These are phyloP conservation scores for Fragum fragum DNA, from an alignment of 2,888 invertebrate genomes.

Conservation along the genomic window DNA sequence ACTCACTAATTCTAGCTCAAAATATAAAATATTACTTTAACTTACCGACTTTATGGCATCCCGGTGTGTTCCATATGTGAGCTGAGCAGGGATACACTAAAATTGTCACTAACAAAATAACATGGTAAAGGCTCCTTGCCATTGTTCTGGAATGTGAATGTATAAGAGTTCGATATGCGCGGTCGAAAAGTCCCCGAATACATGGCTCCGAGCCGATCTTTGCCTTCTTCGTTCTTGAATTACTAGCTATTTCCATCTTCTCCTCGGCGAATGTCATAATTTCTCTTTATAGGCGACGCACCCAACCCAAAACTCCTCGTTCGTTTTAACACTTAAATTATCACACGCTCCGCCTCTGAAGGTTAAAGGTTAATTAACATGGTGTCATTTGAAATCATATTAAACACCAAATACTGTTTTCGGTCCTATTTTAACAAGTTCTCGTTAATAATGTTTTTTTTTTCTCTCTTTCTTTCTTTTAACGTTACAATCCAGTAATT, in stretches of 20 bases:
- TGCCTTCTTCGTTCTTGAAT: background rate
- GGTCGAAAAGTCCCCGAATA: slow-evolving; percentile 1
- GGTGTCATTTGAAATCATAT: background rate
- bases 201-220: background rate
- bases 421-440: no score
- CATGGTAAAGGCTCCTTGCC: slow-evolving; percentile 6
- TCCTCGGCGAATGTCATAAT: background rate
- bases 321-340: background rate
- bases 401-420: no score
- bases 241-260: background rate
- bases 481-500: no score
- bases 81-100: slow-evolving; percentile 49
- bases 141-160: slow-evolving; percentile 14
- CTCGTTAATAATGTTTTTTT: no score
- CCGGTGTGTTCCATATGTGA: slow-evolving; percentile 91
- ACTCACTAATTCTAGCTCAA: no score
- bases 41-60: slow-evolving; percentile 93
- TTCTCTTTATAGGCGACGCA: background rate
- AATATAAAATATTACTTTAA: no score
- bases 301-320: background rate
- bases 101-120: slow-evolving; percentile 23
- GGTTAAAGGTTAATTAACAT: background rate
- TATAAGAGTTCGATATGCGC: background rate
- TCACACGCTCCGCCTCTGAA: background rate
- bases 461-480: no score